Evolutionary conservation across 2,888 invertebrate species (phyloP).

Genomic region (Adineta ricciae): DNA sequence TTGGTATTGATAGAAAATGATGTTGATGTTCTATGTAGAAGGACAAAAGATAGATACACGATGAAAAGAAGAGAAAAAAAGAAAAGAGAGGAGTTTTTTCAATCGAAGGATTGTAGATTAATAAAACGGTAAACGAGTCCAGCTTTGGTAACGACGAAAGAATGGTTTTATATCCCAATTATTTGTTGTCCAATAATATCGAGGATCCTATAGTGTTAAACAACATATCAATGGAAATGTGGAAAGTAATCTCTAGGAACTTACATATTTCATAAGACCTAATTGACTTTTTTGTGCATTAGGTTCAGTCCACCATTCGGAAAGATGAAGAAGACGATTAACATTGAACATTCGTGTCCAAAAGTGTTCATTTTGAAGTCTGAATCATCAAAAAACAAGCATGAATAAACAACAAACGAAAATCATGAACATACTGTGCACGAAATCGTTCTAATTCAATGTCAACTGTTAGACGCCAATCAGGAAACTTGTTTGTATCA

Average conservation of each 20-base stretch:
- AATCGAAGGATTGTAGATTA: not conserved
- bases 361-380: not conserved
- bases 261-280: constrained; percentile 11
- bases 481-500: not conserved
- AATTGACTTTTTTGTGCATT: not conserved
- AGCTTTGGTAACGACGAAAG: not conserved
- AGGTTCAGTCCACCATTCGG: constrained; percentile 6
- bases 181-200: constrained; percentile 11
- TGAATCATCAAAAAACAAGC: not conserved
- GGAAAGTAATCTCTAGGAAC: too few relatives aligned
- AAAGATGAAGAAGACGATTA: not conserved
- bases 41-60: not conserved
- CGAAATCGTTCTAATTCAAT: constrained; percentile 13
- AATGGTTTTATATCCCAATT: constrained; percentile 15
- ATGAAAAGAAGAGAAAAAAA: not conserved
- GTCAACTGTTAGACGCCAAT: constrained; percentile 8
- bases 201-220: not conserved
- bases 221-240: too few relatives aligned
- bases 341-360: constrained; percentile 8
- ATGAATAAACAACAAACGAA: not conserved
- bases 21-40: not conserved
- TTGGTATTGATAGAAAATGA: not conserved
- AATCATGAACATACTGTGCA: not conserved
- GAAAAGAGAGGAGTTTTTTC: too few relatives aligned
- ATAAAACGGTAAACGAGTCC: constrained; percentile 13